A percentile compares a stretch with the other conserved stretches of the same genome.
Evolutionary conservation across 2,797 vertebrate species (phyloP).

Genomic region (Sarcoramphus papa): DNA sequence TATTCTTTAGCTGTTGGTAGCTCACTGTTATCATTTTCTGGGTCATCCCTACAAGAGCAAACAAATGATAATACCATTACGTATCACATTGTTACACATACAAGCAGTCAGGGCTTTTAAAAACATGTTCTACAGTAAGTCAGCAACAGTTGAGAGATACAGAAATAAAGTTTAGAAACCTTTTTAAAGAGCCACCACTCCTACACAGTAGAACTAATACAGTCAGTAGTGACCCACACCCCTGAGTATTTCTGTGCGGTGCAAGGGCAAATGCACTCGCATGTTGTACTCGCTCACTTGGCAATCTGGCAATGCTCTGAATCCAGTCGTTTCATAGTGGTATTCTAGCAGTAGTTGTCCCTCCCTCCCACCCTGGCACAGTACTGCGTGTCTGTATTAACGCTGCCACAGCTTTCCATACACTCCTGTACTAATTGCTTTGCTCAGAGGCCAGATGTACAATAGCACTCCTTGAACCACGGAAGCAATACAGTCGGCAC

Average conservation of each 20-base stretch:
- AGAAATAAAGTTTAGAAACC: background rate
- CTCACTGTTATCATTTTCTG: conserved; percentile 96
- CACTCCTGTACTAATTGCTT: background rate
- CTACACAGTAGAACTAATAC: background rate
- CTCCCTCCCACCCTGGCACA: conserved; percentile 14
- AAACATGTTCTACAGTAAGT: background rate
- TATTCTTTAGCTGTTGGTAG: conserved; percentile 97
- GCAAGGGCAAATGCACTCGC: background rate
- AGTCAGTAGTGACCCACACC: conserved; percentile 19
- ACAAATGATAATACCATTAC: background rate
- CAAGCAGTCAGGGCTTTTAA: background rate
- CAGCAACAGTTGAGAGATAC: background rate
- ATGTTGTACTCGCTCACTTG: background rate
- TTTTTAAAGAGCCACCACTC: background rate
- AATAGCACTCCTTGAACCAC: background rate
- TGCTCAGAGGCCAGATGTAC: background rate
- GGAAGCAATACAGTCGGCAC: background rate
- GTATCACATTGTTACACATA: background rate
- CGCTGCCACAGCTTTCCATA: background rate
- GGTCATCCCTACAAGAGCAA: conserved; percentile 85
- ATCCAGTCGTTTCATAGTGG: background rate
- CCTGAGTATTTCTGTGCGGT: background rate
- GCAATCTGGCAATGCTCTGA: background rate
- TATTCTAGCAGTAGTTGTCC: background rate
- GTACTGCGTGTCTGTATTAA: background rate